Base-by-base conservation (phyloP, 2,113 vertebrate genomes). In the Barbus barbus region DNA sequence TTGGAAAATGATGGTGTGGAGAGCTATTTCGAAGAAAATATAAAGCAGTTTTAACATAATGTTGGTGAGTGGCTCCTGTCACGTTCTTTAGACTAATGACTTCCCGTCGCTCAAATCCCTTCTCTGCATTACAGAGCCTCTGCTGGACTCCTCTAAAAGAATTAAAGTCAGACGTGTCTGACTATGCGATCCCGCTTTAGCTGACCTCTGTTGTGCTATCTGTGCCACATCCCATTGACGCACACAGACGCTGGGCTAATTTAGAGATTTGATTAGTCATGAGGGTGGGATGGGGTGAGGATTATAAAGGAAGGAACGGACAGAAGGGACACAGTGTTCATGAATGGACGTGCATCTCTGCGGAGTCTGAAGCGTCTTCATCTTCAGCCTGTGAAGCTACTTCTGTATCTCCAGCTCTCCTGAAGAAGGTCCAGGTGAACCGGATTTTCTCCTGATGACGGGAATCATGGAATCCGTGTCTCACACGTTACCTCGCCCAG, bases 161-260 rank as follows among this genome's bases (percentile, higher is more conserved):
- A 92, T 91, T 92, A 89, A 80, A 79, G 20, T 12, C 80, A 51
- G 46, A 61, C 48, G 81, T 81, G 77, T 86, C 88, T 82, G 53
- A 46, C 80, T 79, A 86, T 87, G 86, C 87, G 79, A 90, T 88
- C 75, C 86, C 58, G 46, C 72, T 33, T 86, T 86, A 87, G 82
- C 80, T 81, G 20, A 82, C 48, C 36, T 51, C 71, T 13, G 73
- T 11, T 8, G 4, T 26, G 20, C 16, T 58, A 71, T 72, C 83
- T 87, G 83, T 88, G 86, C 71, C 86, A 86, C 88, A 91, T 91
- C 90, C 85, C 86, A 90, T 74, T 93, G 91, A 93, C 91, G 91
- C 83, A 91, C 84, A 13, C 84, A 84, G 83, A 88, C 24, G 74
- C 53, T 9, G 1, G 76, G 56, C 24, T 41, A 60, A 75, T 90